Percentiles rank a stretch among this genome's conserved stretches.
Conservation (phyloP, 2,888 invertebrate genomes). For the Agrotis exclamationis region DNA sequence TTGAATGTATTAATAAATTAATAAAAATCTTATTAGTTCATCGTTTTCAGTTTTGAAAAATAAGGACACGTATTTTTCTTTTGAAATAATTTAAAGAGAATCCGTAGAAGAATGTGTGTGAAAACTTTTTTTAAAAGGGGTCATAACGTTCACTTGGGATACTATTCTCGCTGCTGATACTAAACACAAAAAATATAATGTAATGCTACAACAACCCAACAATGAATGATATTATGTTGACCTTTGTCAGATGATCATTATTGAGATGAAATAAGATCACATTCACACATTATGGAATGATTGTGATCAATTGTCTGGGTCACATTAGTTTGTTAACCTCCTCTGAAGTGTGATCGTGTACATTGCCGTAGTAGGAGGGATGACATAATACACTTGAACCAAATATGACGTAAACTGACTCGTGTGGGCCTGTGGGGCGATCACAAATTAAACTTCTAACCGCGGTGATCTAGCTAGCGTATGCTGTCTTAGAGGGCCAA, state of each 20-base stretch:
- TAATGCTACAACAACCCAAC: not conserved
- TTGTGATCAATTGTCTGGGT: constrained; percentile 60
- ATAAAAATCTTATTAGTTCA: too few species aligned
- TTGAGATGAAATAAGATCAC: constrained; percentile 39
- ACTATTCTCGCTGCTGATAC: too few species aligned
- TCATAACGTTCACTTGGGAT: too few species aligned
- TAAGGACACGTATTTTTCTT: too few species aligned
- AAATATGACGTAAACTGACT: not conserved
- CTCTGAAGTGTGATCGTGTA: constrained; percentile 23
- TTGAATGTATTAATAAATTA: too few species aligned
- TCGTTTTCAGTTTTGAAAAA: too few species aligned
- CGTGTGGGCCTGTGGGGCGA: not conserved
- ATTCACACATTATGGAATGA: constrained; percentile 44
- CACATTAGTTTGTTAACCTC: constrained; percentile 66
- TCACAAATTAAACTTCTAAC: not conserved
- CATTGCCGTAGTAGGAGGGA: constrained; percentile 41
- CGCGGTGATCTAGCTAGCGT: not conserved
- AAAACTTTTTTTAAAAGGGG: too few species aligned
- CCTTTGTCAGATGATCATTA: constrained; percentile 6
- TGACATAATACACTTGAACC: constrained; percentile 40
- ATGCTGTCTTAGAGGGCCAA: too few species aligned
- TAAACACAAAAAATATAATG: not conserved
- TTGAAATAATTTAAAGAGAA: too few species aligned
- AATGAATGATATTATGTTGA: not conserved
- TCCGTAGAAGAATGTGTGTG: too few species aligned